phyloP scores from a whole-genome alignment of 2,888 invertebrate genomes.

The Lepidocyrtoides sp. region DNA sequence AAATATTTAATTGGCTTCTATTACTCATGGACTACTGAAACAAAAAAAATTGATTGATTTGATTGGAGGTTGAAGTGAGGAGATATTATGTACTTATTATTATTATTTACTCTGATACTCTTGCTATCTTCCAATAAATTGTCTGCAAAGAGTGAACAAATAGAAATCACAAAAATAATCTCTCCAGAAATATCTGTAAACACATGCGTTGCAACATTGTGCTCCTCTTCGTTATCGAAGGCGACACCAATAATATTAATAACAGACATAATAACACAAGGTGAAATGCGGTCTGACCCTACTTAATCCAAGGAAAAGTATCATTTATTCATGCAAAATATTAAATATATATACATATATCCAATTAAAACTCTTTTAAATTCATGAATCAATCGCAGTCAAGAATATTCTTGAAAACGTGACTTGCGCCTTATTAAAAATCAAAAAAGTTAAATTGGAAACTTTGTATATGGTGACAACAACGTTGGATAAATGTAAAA shows the following conservation, averaged over 20 bases:
- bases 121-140: not conserved
- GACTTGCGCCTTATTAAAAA: too few species aligned
- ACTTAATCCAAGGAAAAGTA: not conserved
- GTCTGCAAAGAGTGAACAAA: not conserved
- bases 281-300: not conserved
- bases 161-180: not conserved
- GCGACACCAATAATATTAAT: not conserved
- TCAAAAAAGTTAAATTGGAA: not conserved
- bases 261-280: not conserved
- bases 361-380: too few species aligned
- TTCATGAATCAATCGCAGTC: not conserved
- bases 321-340: too few species aligned
- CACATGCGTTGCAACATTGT: not conserved
- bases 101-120: not conserved
- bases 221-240: not conserved
- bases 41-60: not conserved
- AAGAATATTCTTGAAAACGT: too few species aligned
- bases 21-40: not conserved
- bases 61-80: not conserved
- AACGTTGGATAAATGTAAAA: not conserved
- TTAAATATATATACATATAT: too few species aligned
- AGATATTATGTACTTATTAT: not conserved
- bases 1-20: too few species aligned
- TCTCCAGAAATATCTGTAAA: not conserved
- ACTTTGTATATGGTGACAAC: conserved; percentile 21